These are phyloP conservation scores for Deroptyus accipitrinus DNA, from an alignment of 2,113 vertebrate species.

Conservation along the genomic window DNA sequence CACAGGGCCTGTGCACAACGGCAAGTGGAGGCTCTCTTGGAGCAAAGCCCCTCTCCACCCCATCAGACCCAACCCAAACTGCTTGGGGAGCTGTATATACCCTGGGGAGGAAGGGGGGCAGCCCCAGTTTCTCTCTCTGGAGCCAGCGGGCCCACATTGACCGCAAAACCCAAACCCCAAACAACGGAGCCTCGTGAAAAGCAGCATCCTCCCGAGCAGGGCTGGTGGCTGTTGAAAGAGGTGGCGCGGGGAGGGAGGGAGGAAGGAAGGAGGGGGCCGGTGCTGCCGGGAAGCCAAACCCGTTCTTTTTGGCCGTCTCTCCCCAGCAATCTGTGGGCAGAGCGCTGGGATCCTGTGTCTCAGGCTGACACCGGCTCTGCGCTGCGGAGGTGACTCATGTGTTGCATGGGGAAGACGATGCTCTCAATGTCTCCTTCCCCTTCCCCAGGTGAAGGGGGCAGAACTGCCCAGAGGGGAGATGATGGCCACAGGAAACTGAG, in stretches of 20 bases:
- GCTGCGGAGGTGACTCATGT: background rate
- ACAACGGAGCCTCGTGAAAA: background rate
- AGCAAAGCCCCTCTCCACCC: background rate
- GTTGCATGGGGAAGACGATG: background rate
- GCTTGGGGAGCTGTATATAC: accelerated
- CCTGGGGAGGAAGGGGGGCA: background rate
- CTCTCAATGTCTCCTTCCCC: background rate
- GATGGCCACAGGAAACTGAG: background rate
- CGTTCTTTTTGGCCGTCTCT: background rate
- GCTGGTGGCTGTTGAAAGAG: background rate
- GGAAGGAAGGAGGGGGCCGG: background rate
- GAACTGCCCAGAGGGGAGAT: background rate
- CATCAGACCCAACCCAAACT: background rate
- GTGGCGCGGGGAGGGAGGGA: background rate
- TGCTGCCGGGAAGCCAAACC: background rate
- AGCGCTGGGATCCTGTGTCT: background rate
- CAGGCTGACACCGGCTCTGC: background rate
- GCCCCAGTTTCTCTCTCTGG: background rate
- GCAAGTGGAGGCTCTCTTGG: background rate
- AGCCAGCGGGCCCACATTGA: background rate
- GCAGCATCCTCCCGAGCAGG: background rate
- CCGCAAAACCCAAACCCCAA: background rate
- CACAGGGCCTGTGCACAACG: background rate
- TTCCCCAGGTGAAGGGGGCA: background rate
- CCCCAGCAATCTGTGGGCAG: background rate